Conservation (phyloP, 2,113 vertebrate species). For the Datnioides undecimradiatus region DNA sequence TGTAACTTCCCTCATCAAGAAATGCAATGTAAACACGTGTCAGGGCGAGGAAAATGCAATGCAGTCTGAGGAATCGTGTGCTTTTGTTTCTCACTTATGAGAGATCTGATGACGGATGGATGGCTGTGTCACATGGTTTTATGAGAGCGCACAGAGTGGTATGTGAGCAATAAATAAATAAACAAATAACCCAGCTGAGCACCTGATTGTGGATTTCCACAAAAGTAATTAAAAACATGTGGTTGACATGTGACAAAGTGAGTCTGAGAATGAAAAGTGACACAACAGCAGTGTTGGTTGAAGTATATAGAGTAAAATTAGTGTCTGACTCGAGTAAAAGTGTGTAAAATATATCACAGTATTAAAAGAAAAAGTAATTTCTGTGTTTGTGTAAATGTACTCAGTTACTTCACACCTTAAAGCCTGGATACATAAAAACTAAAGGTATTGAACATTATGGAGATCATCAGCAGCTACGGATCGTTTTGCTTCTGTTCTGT, state of each 20-base stretch:
- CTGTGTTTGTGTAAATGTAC: too few relatives aligned
- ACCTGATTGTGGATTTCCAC: background rate
- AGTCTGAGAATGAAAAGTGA: background rate
- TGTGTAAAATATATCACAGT: too few relatives aligned
- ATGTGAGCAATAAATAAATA: too few relatives aligned
- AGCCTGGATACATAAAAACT: background rate
- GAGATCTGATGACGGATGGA: background rate
- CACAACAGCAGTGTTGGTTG: background rate
- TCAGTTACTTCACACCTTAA: too few relatives aligned
- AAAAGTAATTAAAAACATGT: background rate
- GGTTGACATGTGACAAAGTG: background rate
- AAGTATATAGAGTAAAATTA: background rate
- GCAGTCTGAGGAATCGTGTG: constrained; percentile 1
- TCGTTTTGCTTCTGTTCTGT: too few relatives aligned
- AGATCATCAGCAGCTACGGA: background rate
- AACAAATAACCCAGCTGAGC: background rate
- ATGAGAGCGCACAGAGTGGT: too few relatives aligned
- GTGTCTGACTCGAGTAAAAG: too few relatives aligned
- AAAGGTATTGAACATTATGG: background rate
- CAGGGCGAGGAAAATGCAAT: background rate
- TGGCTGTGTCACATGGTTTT: too few relatives aligned
- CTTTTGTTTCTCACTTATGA: constrained; percentile 5
- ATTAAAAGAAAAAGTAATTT: background rate
- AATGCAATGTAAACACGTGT: background rate
- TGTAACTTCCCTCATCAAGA: background rate